Percentiles rank a stretch among this genome's conserved stretches.
These are phyloP conservation scores for Eupithecia pulchellata DNA, from an alignment of 2,888 invertebrate genomes.

Conservation along the genomic window DNA sequence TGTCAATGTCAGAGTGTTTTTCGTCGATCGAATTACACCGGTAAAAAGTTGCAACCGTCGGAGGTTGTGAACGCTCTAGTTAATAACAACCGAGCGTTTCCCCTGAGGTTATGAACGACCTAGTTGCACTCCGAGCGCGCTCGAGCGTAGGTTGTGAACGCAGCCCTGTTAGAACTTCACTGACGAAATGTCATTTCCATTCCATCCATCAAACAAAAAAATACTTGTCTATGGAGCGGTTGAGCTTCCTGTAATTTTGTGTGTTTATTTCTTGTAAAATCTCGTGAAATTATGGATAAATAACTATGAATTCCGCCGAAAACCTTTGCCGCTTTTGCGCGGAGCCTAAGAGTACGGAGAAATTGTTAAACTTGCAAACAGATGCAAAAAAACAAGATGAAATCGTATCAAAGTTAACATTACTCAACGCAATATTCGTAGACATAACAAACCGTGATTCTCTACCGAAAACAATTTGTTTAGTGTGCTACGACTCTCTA, in stretches of 20 bases:
- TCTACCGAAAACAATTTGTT: conserved; percentile 73
- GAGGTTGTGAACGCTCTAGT: too few relatives aligned
- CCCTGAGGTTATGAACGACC: too few relatives aligned
- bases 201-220: neutral
- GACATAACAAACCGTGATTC: conserved; percentile 60
- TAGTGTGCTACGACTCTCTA: conserved; percentile 69
- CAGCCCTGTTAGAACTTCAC: too few relatives aligned
- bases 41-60: too few relatives aligned
- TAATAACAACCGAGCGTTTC: too few relatives aligned
- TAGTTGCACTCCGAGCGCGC: too few relatives aligned
- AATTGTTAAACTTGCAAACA: conserved; percentile 61
- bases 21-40: too few relatives aligned
- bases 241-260: conserved; percentile 10
- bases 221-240: neutral
- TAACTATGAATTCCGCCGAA: conserved; percentile 55
- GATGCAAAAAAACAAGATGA: conserved; percentile 61
- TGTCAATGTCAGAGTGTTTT: too few relatives aligned
- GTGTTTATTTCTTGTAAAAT: conserved; percentile 2
- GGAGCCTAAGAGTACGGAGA: conserved; percentile 62
- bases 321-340: conserved; percentile 72
- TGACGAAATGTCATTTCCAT: too few relatives aligned
- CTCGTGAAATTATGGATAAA: conserved; percentile 29
- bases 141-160: too few relatives aligned
- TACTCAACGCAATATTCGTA: conserved; percentile 73
- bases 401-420: conserved; percentile 60